Percentiles rank a stretch among this genome's conserved stretches.
Evolutionary conservation across 2,113 vertebrate species (phyloP).

Genomic region (Mesocricetus auratus): DNA sequence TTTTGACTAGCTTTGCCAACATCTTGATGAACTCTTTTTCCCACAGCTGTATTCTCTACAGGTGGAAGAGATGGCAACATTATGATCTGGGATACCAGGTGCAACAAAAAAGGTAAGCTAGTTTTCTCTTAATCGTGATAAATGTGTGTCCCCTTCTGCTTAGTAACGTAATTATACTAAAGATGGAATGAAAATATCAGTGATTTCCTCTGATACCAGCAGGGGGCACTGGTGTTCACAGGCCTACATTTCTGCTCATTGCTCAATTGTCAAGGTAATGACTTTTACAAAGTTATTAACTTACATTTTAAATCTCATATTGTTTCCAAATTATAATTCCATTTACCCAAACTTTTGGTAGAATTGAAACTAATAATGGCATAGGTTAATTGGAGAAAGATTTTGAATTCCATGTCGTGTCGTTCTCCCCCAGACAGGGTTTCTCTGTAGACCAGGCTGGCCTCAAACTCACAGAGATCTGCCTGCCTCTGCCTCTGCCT

Average conservation of each 20-base stretch:
- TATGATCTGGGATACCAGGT: slow-evolving; percentile 98
- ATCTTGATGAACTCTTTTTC: slow-evolving; percentile 44
- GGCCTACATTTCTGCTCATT: neutral
- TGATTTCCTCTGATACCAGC: slow-evolving; percentile 46
- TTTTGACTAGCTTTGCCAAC: slow-evolving; percentile 46
- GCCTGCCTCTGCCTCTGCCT: too few species aligned
- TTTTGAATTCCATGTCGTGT: too few species aligned
- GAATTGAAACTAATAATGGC: slow-evolving; percentile 7
- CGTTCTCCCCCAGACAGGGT: too few species aligned
- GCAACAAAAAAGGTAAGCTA: slow-evolving; percentile 96
- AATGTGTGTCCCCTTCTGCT: neutral
- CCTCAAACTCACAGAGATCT: too few species aligned
- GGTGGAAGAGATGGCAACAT: slow-evolving; percentile 98
- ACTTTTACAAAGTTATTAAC: neutral
- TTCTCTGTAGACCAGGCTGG: too few species aligned
- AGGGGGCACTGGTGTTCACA: slow-evolving; percentile 60
- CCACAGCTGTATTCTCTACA: slow-evolving; percentile 95
- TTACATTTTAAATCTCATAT: slow-evolving; percentile 1
- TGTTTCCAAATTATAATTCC: slow-evolving; percentile 37
- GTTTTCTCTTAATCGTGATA: slow-evolving; percentile 19
- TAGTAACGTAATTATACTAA: neutral
- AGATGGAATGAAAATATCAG: slow-evolving; percentile 1
- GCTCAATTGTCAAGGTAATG: neutral
- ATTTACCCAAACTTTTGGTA: slow-evolving; percentile 34
- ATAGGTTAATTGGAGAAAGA: slow-evolving; percentile 9